Conservation (phyloP, 2,888 invertebrate genomes). For the Pseudanteris insignis region DNA sequence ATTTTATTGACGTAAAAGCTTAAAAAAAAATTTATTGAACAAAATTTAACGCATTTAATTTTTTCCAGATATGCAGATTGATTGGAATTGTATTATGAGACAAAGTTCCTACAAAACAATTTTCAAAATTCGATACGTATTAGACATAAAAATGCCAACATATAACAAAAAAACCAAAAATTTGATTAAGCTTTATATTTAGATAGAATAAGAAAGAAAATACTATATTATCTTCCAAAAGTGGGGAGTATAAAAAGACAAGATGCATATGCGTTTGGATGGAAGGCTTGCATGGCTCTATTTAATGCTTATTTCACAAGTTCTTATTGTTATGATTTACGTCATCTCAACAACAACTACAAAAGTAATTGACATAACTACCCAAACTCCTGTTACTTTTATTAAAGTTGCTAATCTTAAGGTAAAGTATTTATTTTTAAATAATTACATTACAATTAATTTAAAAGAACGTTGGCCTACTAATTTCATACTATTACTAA, state of each 20-base stretch:
- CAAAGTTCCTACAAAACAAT: slow-evolving; percentile 20
- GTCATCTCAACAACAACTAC: slow-evolving; percentile 61
- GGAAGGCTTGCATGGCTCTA: slow-evolving; percentile 63
- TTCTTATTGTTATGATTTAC: slow-evolving; percentile 63
- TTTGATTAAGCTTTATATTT: slow-evolving; percentile 7
- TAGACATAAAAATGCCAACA: slow-evolving; percentile 7
- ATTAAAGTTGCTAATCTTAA: slow-evolving; percentile 54
- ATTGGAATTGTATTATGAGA: slow-evolving; percentile 7
- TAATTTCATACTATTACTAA: too few species aligned
- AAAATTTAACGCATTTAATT: too few species aligned
- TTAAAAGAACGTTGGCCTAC: too few species aligned
- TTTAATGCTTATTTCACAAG: slow-evolving; percentile 62
- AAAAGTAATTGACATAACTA: slow-evolving; percentile 51
- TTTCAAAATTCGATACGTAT: slow-evolving; percentile 12
- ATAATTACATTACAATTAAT: too few species aligned
- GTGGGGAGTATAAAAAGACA: slow-evolving; percentile 44
- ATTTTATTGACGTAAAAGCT: too few species aligned
- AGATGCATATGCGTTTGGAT: slow-evolving; percentile 64
- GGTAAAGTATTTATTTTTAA: too few species aligned
- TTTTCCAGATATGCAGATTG: slow-evolving; percentile 25
- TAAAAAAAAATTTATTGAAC: too few species aligned
- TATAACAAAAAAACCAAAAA: slow-evolving; percentile 19
- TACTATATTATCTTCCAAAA: too few species aligned
- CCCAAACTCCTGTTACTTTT: slow-evolving; percentile 57
- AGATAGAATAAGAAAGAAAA: slow-evolving; percentile 3